Conservation (phyloP, 2,888 invertebrate species). For the Anorthoa munda region DNA sequence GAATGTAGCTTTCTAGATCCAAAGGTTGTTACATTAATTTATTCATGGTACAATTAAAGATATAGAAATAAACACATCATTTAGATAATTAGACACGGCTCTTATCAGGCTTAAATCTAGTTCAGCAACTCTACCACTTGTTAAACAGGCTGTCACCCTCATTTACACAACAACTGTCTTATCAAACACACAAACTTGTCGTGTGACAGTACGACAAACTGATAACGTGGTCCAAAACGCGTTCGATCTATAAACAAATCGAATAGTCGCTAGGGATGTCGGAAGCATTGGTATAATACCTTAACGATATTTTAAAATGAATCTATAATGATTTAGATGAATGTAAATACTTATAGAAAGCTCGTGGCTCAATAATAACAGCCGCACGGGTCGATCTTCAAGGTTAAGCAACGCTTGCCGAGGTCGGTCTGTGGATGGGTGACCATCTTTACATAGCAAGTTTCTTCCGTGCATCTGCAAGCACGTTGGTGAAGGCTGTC, state of each 20-base stretch:
- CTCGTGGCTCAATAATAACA: no score
- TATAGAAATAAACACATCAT: constrained; percentile 21
- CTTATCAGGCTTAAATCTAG: constrained; percentile 33
- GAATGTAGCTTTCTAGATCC: background rate
- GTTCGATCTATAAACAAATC: constrained; percentile 61
- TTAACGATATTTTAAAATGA: background rate
- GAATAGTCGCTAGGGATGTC: constrained; percentile 32
- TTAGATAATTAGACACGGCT: constrained; percentile 28
- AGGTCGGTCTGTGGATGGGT: no score
- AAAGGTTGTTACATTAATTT: background rate
- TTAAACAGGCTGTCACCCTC: constrained; percentile 42
- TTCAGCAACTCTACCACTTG: constrained; percentile 17
- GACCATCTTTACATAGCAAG: no score
- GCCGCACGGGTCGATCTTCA: no score
- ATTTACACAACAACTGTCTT: constrained; percentile 56
- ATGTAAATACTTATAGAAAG: no score
- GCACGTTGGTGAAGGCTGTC: no score
- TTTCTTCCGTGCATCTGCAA: no score
- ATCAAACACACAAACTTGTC: constrained; percentile 60
- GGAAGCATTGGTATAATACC: no score
- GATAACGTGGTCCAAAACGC: constrained; percentile 61
- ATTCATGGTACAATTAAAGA: background rate
- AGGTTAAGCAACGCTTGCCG: no score
- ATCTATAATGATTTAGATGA: no score
- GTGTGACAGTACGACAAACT: constrained; percentile 55